Base-by-base conservation (phyloP, 2,888 invertebrate species). In the Myathropa florea region DNA sequence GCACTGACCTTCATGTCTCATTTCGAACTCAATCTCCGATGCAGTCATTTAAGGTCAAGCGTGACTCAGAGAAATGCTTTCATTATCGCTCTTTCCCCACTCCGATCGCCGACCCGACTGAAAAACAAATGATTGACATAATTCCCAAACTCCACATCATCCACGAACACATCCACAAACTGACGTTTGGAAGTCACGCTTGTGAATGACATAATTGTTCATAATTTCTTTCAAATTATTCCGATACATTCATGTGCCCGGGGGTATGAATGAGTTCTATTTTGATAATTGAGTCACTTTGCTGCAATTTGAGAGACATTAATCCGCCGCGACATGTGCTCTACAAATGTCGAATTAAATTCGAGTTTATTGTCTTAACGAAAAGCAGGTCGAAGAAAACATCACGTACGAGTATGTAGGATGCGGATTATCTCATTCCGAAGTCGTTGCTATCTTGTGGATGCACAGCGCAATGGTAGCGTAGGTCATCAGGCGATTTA, bases 261-360 rank as follows among this genome's bases (percentile, higher is more conserved):
- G 14, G 36, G 24, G 36, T 23, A 64, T 23, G 21, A 68, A 18
- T 60, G n/a, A 30, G 64, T 36, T 78, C 80, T 84, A 80, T 84
- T 84, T 80, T 76, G 24, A 68, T 70, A 65, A 70, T 80, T 80
- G 83, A 84, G 64, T 84, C 80, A 84, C 65, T 53, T 18, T 30
- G 28, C 39, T 83, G 80, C 83, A 80, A 80, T 75, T 60, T 36
- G 53, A 33, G 59, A 30, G 33, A 57, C 78, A 78, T 78, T 71
- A 71, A 78, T 71, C 64, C 39, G 26, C 30, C 60, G n/a, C 79
- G 80, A 67, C 73, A 65, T 79, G 73, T 79, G 68, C 73, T 80
- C 80, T 33, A 70, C 30, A 61, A 70, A 79, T 71, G 75, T 80
- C 65, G 70, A 80, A 80, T 80, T 71, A 76, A 80, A 9, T 46